These are phyloP conservation scores for Tychaedon coryphoeus DNA, from an alignment of 2,113 vertebrate species.

Conservation along the genomic window DNA sequence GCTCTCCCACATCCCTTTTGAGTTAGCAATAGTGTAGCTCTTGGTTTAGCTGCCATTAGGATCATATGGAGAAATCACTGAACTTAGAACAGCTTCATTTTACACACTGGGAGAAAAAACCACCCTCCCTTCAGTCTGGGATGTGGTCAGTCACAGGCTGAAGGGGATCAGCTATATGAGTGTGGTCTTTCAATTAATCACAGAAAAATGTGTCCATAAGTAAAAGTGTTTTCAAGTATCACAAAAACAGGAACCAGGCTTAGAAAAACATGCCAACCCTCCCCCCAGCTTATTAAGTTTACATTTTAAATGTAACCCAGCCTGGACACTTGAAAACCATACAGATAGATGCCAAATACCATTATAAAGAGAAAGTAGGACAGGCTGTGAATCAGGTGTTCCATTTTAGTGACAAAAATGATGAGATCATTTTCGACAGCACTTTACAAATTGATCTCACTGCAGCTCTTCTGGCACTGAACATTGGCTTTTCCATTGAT, in stretches of 20 bases:
- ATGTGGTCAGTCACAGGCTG: slow-evolving; percentile 8
- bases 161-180: neutral
- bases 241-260: neutral
- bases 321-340: slow-evolving; percentile 50
- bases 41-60: slow-evolving; percentile 35
- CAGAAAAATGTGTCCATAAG: neutral
- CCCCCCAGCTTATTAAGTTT: slow-evolving; percentile 15
- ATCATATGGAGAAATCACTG: neutral
- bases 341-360: slow-evolving; percentile 44
- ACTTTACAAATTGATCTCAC: slow-evolving; percentile 58
- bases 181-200: slow-evolving; percentile 1
- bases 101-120: neutral
- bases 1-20: slow-evolving; percentile 50
- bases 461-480: slow-evolving; percentile 57
- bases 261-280: neutral
- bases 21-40: slow-evolving; percentile 27
- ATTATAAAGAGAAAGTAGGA: slow-evolving; percentile 42
- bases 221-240: slow-evolving; percentile 31
- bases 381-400: slow-evolving; percentile 47
- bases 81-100: slow-evolving; percentile 1
- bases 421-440: slow-evolving; percentile 58
- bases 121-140: neutral
- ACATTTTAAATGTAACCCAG: slow-evolving; percentile 43
- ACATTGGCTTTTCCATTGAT: slow-evolving; percentile 26
- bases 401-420: slow-evolving; percentile 58